Percentiles rank a stretch among this genome's conserved stretches.
Evolutionary conservation across 1,140 invertebrate genomes (phyloP).

Genomic region (Apis cerana): DNA sequence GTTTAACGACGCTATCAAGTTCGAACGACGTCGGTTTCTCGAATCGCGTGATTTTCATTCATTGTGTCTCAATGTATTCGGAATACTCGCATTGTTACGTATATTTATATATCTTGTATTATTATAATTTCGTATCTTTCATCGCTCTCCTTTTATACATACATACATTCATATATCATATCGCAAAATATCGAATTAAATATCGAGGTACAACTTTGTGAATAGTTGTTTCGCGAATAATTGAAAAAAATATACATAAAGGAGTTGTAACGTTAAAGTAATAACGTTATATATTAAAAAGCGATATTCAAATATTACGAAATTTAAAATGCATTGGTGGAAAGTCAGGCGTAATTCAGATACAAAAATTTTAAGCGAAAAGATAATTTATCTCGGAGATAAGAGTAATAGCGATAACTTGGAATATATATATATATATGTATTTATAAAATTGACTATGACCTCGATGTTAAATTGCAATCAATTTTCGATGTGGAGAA

Average conservation of each 20-base stretch:
- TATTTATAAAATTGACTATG: constrained; percentile 8
- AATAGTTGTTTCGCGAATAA: too few relatives aligned
- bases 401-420: neutral
- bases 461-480: neutral
- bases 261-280: too few relatives aligned
- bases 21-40: neutral
- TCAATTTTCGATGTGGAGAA: neutral
- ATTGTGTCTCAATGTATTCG: neutral
- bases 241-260: too few relatives aligned
- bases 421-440: neutral
- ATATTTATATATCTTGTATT: too few relatives aligned
- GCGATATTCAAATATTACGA: neutral
- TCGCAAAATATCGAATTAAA: too few relatives aligned
- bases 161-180: too few relatives aligned
- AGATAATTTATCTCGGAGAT: neutral
- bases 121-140: too few relatives aligned
- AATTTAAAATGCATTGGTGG: neutral
- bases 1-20: neutral
- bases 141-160: neutral
- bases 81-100: neutral
- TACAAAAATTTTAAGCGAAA: too few relatives aligned
- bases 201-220: too few relatives aligned
- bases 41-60: neutral
- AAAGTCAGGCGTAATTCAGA: neutral
- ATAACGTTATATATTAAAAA: too few relatives aligned